Evolutionary conservation across 2,888 invertebrate species (phyloP).

Genomic region (Idaea biselata): DNA sequence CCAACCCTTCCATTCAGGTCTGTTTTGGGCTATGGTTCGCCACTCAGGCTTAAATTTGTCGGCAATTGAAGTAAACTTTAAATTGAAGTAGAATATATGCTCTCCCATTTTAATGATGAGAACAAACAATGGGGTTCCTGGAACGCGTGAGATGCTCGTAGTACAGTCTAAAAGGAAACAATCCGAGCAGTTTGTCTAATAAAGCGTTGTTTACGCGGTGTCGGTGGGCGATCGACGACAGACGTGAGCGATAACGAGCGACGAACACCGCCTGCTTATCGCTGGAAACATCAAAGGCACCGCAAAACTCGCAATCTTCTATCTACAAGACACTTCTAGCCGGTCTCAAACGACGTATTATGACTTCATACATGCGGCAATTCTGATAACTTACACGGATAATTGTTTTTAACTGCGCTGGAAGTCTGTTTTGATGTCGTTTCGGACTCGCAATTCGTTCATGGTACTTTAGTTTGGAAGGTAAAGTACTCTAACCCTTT

Average conservation of each 20-base stretch:
- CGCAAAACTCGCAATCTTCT: conserved; percentile 34
- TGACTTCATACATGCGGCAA: neutral
- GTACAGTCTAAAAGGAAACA: neutral
- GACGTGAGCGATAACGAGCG: conserved; percentile 46
- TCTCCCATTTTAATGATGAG: neutral
- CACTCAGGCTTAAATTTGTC: too few species aligned
- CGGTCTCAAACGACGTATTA: neutral
- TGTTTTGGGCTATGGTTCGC: too few species aligned
- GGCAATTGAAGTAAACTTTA: too few species aligned
- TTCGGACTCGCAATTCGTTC: neutral
- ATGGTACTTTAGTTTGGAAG: neutral
- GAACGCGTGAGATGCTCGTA: neutral
- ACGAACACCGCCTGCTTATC: conserved; percentile 49
- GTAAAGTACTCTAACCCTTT: conserved; percentile 2
- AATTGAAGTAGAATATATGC: neutral
- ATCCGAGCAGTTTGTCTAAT: neutral
- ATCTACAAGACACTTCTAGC: conserved; percentile 20
- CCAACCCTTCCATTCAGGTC: too few species aligned
- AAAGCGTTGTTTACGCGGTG: conserved; percentile 31
- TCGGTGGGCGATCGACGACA: conserved; percentile 34
- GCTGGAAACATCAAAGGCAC: conserved; percentile 49
- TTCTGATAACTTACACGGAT: neutral
- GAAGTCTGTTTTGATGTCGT: too few species aligned
- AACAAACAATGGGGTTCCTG: neutral
- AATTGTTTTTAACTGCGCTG: neutral